Evolutionary conservation across 92 coral and sea anemone genomes (phyloP), one percentile per base, ranked within the genome.

Genomic region (Isaurus tuberculatus): DNA sequence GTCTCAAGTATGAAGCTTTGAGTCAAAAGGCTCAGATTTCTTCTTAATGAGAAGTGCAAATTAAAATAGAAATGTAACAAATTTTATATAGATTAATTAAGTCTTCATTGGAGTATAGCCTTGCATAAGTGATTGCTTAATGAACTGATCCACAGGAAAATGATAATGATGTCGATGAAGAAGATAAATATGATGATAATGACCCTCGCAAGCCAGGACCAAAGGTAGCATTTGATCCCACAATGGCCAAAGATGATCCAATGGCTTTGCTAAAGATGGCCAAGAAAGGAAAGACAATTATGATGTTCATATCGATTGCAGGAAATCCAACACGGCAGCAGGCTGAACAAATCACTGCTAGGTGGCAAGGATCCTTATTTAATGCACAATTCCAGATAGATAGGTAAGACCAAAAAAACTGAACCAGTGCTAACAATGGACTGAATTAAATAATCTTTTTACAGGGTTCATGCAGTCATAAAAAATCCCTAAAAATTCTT

Each of bases 301-400:
- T 96, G 99, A 29, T 96, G 87, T 96, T 96, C 86, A 96, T 84
- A 17, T 89, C 94, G 14, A 88, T 96, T 8, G 94, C 93, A 5
- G 91, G 91, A 28, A 90, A 89, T 40, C 95, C 95, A 73, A 87
- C 91, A 17, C 89, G 85, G 36, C 88, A 79, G 61, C 91, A 85
- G 69, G 90, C 98, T 9, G 99, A 96, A 33, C 83, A 84, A 40
- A 88, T 96, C 26, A 86, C 94, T 4, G 91, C 75, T 19, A 84
- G 99, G 77, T 96, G 99, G 99, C 99, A 96, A 82, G 19, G 88
- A 2, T 94, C 97, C 49, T 78, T 96, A 20, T 95, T 94, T 70
- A 96, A 96, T 90, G 99, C 99, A 42, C 98, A 96, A 48, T 84
- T 88, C 75, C 98, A 96, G 71, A 84, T 96, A 32, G 95, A 96